Percentiles rank a stretch among this genome's conserved stretches.
Evolutionary conservation across 1,140 invertebrate species (phyloP).

Genomic region (Thalassaphorura encarpata): DNA sequence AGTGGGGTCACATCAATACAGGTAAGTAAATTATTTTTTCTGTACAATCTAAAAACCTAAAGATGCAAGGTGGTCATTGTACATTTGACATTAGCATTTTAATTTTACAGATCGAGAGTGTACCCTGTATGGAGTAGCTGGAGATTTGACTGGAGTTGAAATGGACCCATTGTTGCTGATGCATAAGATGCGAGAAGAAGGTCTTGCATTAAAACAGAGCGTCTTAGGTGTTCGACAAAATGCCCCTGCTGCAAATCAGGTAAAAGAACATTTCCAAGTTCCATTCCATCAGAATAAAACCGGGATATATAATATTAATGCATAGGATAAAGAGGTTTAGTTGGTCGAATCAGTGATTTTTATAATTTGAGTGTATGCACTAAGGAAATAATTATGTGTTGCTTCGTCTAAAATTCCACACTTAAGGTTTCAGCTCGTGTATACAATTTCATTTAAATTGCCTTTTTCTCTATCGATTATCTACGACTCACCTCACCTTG

Average conservation of each 20-base stretch:
- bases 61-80: no score
- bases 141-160: constrained; percentile 47
- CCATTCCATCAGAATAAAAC: constrained; percentile 16
- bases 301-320: no score
- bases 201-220: constrained; percentile 73
- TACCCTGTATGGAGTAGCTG: constrained; percentile 77
- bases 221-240: constrained; percentile 52
- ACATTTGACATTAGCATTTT: constrained; percentile 6
- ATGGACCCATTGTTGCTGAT: constrained; percentile 64
- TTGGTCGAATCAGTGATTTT: no score
- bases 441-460: no score
- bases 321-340: no score
- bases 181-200: constrained; percentile 84
- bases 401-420: no score
- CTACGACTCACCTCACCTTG: no score
- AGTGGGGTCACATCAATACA: constrained; percentile 99
- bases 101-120: constrained; percentile 71
- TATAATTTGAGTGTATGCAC: no score
- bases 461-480: no score
- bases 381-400: no score
- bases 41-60: background rate
- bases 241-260: constrained; percentile 40
- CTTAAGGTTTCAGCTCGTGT: no score
- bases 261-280: constrained; percentile 17
- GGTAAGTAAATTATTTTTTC: constrained; percentile 46